phyloP scores from a whole-genome alignment of 1,140 invertebrate genomes.

The Nephotettix cincticeps region DNA sequence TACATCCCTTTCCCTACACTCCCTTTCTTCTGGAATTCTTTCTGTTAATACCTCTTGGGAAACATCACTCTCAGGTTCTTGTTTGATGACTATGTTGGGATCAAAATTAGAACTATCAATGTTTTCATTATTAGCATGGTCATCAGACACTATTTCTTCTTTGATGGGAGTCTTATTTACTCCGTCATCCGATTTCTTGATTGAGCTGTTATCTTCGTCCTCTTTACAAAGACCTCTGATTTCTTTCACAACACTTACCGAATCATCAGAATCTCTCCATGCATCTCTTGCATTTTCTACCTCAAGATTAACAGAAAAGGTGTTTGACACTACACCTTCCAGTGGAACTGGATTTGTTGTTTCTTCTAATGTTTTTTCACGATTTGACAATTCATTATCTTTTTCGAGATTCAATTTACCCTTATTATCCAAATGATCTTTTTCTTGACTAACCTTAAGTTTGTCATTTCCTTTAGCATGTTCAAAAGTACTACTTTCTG shows the following conservation, averaged over 20 bases:
- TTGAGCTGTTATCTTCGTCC: neutral
- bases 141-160: conserved; percentile 4
- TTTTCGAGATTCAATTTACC: too few relatives aligned
- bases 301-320: neutral
- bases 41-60: neutral
- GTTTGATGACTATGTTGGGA: neutral
- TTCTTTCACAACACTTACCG: neutral
- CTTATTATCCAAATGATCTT: too few relatives aligned
- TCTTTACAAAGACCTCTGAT: neutral
- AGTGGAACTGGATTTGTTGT: too few relatives aligned
- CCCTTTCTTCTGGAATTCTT: neutral
- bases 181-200: neutral
- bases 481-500: too few relatives aligned
- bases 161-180: neutral
- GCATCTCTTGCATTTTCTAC: conserved; percentile 13
- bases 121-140: conserved; percentile 1
- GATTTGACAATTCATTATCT: too few relatives aligned
- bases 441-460: too few relatives aligned
- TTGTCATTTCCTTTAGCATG: too few relatives aligned
- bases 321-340: too few relatives aligned
- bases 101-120: conserved; percentile 20
- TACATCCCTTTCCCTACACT: too few relatives aligned
- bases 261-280: neutral
- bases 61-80: conserved; percentile 12
- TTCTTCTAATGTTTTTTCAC: too few relatives aligned